phyloP scores from a whole-genome alignment of 2,113 vertebrate genomes.

The Planiliza haematocheilus region DNA sequence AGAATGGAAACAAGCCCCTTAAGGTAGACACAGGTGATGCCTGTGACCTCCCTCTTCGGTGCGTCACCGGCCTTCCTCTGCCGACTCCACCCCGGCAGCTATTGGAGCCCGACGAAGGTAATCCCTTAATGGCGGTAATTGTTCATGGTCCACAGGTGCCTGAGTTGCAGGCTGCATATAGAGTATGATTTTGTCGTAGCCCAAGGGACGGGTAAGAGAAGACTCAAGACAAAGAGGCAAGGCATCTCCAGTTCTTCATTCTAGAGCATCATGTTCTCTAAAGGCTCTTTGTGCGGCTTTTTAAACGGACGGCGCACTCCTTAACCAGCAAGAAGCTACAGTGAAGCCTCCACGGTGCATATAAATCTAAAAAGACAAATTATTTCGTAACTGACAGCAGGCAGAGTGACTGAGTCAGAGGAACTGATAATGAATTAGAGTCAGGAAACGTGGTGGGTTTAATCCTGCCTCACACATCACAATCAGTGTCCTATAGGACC shows the following conservation, averaged over 20 bases:
- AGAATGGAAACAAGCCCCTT: constrained; percentile 67
- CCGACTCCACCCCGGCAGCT: constrained; percentile 40
- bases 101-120: constrained; percentile 58
- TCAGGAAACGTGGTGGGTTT: constrained; percentile 35
- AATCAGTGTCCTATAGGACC: constrained; percentile 14
- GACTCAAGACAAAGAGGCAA: background rate
- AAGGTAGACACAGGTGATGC: constrained; percentile 46
- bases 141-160: constrained; percentile 64
- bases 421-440: constrained; percentile 32
- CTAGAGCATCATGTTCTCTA: background rate
- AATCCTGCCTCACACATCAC: constrained; percentile 35
- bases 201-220: background rate
- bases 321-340: background rate
- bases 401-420: constrained; percentile 1
- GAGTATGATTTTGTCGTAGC: background rate
- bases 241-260: background rate
- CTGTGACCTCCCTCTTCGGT: constrained; percentile 28
- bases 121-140: constrained; percentile 73
- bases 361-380: constrained; percentile 3
- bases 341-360: background rate
- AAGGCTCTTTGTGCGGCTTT: background rate
- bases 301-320: background rate
- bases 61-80: constrained; percentile 31
- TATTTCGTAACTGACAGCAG: constrained; percentile 5
- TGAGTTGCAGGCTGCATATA: constrained; percentile 24